Percentiles rank a stretch among this genome's conserved stretches.
Evolutionary conservation across 2,797 vertebrate genomes (phyloP).

Genomic region (Hozukius guyotensis): DNA sequence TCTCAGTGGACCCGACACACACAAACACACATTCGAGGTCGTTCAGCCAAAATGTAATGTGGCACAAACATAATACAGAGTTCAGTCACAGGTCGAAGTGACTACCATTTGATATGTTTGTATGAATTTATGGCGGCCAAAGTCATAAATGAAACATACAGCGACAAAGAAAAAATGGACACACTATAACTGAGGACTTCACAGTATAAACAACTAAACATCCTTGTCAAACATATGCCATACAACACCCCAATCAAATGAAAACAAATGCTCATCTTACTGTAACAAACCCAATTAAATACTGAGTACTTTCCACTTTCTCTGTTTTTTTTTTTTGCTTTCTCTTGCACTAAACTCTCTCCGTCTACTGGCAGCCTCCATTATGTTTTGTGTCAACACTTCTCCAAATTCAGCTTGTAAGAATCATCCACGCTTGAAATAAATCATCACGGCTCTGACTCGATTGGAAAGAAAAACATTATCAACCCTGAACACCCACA

Average conservation of each 20-base stretch:
- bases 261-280: slow-evolving; percentile 1
- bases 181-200: neutral
- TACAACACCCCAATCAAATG: neutral
- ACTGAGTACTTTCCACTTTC: neutral
- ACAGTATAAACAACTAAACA: neutral
- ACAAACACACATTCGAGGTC: neutral
- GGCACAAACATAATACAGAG: neutral
- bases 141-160: neutral
- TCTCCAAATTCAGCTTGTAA: slow-evolving; percentile 22
- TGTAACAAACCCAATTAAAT: slow-evolving; percentile 8
- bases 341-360: neutral
- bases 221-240: neutral
- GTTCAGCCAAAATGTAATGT: neutral
- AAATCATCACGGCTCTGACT: slow-evolving; percentile 22
- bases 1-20: too few relatives aligned
- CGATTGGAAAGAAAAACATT: slow-evolving; percentile 17
- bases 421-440: slow-evolving; percentile 32
- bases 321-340: neutral
- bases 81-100: neutral
- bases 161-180: neutral
- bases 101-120: neutral
- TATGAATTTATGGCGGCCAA: neutral
- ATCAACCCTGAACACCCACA: neutral
- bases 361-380: neutral
- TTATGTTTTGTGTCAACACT: slow-evolving; percentile 16